A percentile compares a stretch with the other conserved stretches of the same genome.
These are phyloP conservation scores for Synanceia verrucosa DNA, from an alignment of 2,797 vertebrate species.

Conservation along the genomic window DNA sequence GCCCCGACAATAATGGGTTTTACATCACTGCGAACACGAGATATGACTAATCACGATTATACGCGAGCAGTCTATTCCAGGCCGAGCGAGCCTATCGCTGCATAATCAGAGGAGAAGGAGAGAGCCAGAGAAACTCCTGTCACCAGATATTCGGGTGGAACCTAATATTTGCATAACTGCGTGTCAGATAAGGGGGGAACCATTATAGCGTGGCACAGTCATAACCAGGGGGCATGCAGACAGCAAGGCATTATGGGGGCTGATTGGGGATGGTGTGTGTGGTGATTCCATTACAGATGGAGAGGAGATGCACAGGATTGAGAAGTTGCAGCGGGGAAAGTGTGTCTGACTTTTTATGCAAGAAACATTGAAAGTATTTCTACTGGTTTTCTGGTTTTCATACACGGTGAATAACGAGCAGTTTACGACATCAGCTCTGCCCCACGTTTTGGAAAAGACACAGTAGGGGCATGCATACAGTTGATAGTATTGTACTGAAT, in stretches of 20 bases:
- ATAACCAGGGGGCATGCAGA: conserved; percentile 68
- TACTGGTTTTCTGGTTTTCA: conserved; percentile 39
- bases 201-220: conserved; percentile 71
- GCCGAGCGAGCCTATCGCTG: conserved; percentile 67
- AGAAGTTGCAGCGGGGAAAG: conserved; percentile 42
- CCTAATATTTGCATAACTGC: conserved; percentile 79
- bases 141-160: conserved; percentile 72
- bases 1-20: conserved; percentile 55
- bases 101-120: conserved; percentile 57
- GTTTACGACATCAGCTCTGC: conserved; percentile 59
- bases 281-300: conserved; percentile 74
- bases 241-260: conserved; percentile 67
- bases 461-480: conserved; percentile 49
- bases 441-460: conserved; percentile 37
- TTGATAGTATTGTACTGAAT: conserved; percentile 64
- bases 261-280: conserved; percentile 62
- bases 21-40: conserved; percentile 65
- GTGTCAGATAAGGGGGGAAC: conserved; percentile 70
- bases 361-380: conserved; percentile 43
- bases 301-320: conserved; percentile 44
- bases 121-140: conserved; percentile 67
- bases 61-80: conserved; percentile 63
- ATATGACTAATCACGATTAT: conserved; percentile 77
- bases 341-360: conserved; percentile 61
- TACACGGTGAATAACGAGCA: conserved; percentile 56